Conservation (phyloP, 2,113 vertebrate genomes). For the Channa maculata region DNA sequence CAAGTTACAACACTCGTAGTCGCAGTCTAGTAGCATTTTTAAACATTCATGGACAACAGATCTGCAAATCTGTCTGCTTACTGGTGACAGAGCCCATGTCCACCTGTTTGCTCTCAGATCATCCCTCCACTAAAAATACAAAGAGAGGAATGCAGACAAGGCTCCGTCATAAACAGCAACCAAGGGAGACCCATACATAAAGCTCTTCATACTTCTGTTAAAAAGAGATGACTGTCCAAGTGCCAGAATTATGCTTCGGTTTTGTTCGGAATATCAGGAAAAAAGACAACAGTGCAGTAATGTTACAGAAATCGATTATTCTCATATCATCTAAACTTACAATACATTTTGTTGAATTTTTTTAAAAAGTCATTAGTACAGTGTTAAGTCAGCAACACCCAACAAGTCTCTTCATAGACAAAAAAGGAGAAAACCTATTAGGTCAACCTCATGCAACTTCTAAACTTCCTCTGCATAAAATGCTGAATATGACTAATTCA, state of each 20-base stretch:
- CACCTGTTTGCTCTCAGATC: conserved; percentile 73
- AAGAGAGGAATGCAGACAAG: conserved; percentile 67
- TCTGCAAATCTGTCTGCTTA: conserved; percentile 37
- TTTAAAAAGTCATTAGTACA: background rate
- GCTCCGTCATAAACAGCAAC: conserved; percentile 62
- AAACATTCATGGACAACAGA: conserved; percentile 48
- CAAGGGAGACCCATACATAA: conserved; percentile 25
- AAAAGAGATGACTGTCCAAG: conserved; percentile 42
- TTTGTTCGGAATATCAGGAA: conserved; percentile 2
- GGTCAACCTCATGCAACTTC: conserved; percentile 35
- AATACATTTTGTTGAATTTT: background rate
- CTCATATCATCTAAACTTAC: background rate
- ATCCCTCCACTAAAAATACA: conserved; percentile 73
- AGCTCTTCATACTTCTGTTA: conserved; percentile 29
- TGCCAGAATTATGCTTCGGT: conserved; percentile 33
- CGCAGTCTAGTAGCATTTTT: conserved; percentile 29
- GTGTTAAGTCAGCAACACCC: background rate
- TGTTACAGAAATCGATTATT: background rate
- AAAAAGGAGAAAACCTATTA: background rate
- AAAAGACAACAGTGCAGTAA: background rate
- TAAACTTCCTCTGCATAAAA: conserved; percentile 47
- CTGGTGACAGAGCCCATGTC: conserved; percentile 40
- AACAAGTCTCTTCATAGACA: conserved; percentile 10
- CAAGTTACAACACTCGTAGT: conserved; percentile 10
- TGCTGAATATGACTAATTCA: conserved; percentile 69